These are phyloP conservation scores for Cataglyphis livida DNA, from an alignment of 2,888 invertebrate genomes.

Conservation along the genomic window DNA sequence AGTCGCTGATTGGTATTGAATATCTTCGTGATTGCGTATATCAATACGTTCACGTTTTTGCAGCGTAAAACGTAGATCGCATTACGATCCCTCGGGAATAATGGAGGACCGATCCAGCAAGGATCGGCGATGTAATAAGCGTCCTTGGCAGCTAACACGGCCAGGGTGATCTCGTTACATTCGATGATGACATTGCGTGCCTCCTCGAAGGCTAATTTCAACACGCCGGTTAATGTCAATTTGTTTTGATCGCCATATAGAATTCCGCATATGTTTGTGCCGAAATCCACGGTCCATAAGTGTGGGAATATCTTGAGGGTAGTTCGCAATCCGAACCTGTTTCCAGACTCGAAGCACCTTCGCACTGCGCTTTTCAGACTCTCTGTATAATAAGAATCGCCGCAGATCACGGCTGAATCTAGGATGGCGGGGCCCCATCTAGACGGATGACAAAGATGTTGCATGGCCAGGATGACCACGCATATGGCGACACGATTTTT, in stretches of 20 bases:
- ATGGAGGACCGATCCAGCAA: constrained; percentile 81
- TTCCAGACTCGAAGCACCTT: constrained; percentile 67
- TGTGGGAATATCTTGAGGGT: constrained; percentile 79
- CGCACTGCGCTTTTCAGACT: constrained; percentile 73
- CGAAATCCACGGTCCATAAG: constrained; percentile 80
- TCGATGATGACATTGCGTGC: constrained; percentile 77
- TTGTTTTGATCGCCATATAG: constrained; percentile 74
- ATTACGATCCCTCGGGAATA: constrained; percentile 78
- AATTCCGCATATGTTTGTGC: constrained; percentile 74
- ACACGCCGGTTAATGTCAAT: constrained; percentile 68
- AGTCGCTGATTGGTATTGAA: constrained; percentile 80
- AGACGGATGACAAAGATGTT: constrained; percentile 79
- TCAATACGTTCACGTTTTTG: constrained; percentile 75
- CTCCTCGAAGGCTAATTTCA: constrained; percentile 71
- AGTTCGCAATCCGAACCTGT: constrained; percentile 77
- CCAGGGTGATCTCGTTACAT: constrained; percentile 78
- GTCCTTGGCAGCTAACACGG: constrained; percentile 72
- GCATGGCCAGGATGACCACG: constrained; percentile 78
- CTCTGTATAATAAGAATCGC: constrained; percentile 80
- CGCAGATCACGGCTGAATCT: constrained; percentile 82
- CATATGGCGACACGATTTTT: constrained; percentile 81
- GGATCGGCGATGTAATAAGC: constrained; percentile 81
- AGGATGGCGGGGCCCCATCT: constrained; percentile 81
- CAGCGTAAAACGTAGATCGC: constrained; percentile 82
- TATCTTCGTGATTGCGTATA: constrained; percentile 81